Conservation (phyloP, 2,888 invertebrate species). For the Dolichopus griseipennis region DNA sequence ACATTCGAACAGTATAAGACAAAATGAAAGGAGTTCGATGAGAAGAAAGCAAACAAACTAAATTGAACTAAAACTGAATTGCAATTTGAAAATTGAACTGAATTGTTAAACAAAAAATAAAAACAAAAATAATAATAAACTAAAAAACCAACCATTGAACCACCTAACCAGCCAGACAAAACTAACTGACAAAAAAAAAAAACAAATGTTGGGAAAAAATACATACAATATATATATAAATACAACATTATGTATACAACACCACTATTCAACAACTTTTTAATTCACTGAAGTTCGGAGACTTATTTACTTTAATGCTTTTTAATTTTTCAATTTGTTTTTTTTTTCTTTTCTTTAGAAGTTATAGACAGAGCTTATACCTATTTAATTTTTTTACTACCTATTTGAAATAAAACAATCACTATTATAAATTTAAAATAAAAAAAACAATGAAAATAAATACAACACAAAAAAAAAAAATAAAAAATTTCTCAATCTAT, state of each 20-base stretch:
- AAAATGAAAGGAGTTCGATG: conserved; percentile 44
- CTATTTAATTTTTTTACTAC: not conserved
- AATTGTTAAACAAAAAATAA: conserved; percentile 13
- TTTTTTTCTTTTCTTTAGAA: not conserved
- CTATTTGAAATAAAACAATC: no score
- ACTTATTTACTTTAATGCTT: not conserved
- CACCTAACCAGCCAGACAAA: conserved; percentile 12
- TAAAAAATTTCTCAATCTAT: not conserved
- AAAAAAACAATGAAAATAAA: not conserved
- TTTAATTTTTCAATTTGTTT: not conserved
- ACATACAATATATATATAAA: not conserved
- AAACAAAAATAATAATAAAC: conserved; percentile 16
- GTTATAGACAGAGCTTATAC: not conserved
- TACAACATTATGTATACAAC: not conserved
- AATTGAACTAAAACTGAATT: conserved; percentile 8
- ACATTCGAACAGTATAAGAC: conserved; percentile 44
- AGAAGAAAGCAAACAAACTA: conserved; percentile 40
- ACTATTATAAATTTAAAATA: no score
- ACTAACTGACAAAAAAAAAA: conserved; percentile 12
- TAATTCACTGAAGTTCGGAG: not conserved
- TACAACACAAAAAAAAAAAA: no score
- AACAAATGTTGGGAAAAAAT: conserved; percentile 19
- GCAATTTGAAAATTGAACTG: conserved; percentile 13
- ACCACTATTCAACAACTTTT: not conserved
- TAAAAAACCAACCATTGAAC: conserved; percentile 15